Evolutionary conservation across 2,888 invertebrate species (phyloP), one percentile per base, ranked within the genome.

Genomic region (Pimpla rufipes): DNA sequence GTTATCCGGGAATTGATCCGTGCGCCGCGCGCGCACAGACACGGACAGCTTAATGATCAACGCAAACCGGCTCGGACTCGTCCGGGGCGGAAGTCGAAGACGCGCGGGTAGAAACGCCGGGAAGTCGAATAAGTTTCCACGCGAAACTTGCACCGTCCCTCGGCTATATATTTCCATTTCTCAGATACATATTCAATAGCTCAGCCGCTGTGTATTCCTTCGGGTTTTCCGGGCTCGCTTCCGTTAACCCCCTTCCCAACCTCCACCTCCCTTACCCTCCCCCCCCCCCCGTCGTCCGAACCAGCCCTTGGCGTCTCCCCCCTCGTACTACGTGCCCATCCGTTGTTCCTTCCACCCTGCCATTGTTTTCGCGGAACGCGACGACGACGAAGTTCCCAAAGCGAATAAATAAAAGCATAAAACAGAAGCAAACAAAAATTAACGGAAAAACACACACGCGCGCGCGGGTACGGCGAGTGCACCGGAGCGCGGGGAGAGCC

Each of bases 101-200:
- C 29, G 29, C 29, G 29, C 29, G 29, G 5, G 2, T 29, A 2
- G 2, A 29, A n/a, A 2, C 3, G 29, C 29, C 29, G 29, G 29
- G 29, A 29, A 29, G 29, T 29, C 29, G 29, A 29, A 3, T 6
- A 40, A 11, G 10, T 23, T 66, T 42, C n/a, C 13, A 2, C n/a
- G 29, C 13, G 5, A 0, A 66, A 13, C 23, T 13, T 35, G 57
- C 47, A 47, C 11, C n/a, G n/a, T 4, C 16, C 16, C 45, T 42
- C 29, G 29, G 29, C 66, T n/a, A 16, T 29, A 52, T 79, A 83
- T 85, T 82, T 82, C 59, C 79, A 82, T 85, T 82, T 81, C 62
- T 84, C 71, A 74, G 47, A 83, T 81, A 52, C 52, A 52, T 55
- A 86, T 86, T 84, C 84, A 79, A 85, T 85, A 79, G 77, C 68